A percentile compares a stretch with the other conserved stretches of the same genome.
Evolutionary conservation across 2,888 invertebrate species (phyloP).

Genomic region (Mythimna vitellina): DNA sequence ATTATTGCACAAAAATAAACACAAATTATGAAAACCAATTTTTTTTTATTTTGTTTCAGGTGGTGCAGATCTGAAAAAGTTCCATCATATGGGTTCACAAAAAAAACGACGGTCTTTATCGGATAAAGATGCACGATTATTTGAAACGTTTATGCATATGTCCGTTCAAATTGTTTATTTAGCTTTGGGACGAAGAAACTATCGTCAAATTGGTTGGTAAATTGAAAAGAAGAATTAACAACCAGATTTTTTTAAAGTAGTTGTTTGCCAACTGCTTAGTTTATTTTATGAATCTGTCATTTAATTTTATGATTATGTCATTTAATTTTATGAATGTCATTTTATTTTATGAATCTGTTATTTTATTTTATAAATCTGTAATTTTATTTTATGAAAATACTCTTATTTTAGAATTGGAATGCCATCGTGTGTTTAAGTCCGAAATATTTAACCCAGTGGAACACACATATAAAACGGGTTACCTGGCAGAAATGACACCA

Average conservation of each 20-base stretch:
- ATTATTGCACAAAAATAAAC: no score
- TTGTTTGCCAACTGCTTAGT: background rate
- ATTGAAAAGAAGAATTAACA: background rate
- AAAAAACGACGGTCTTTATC: conserved; percentile 90
- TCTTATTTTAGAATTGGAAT: conserved; percentile 90
- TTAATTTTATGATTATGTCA: background rate
- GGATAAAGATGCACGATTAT: conserved; percentile 91
- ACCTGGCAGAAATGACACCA: conserved; percentile 64
- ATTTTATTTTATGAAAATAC: background rate
- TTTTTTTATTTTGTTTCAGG: conserved; percentile 67
- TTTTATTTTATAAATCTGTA: background rate
- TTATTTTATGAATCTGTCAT: background rate
- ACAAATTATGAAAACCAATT: no score
- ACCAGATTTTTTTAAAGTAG: background rate
- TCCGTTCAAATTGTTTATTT: conserved; percentile 92
- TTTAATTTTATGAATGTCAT: background rate
- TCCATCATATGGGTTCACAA: conserved; percentile 91
- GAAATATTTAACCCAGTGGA: conserved; percentile 91
- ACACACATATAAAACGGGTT: conserved; percentile 82
- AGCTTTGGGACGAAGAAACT: conserved; percentile 90
- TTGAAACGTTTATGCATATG: conserved; percentile 91
- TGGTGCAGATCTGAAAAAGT: conserved; percentile 87
- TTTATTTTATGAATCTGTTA: background rate
- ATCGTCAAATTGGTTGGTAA: conserved; percentile 91
- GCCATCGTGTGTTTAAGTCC: conserved; percentile 91